Evolutionary conservation across 2,888 invertebrate genomes (phyloP), one percentile per base, ranked within the genome.

Genomic region (Drosophila neonasuta): DNA sequence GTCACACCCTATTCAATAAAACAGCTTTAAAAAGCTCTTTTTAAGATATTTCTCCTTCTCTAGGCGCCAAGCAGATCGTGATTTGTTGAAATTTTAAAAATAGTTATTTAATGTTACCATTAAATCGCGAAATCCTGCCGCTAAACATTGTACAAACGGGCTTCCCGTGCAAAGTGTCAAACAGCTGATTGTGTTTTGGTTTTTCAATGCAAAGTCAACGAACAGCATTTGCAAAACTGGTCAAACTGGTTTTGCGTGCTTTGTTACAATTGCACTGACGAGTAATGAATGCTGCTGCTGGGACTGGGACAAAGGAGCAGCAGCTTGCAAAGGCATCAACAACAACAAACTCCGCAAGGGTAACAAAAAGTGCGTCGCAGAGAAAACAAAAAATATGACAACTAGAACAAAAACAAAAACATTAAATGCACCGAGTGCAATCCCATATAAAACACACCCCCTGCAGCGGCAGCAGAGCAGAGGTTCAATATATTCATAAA

Each of bases 111-210:
- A 7, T 42, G 7, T 44, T 42, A 1, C 20, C 4, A 15, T 8
- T n/a, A 39, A 13, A n/a, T 24, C 24, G 24, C 36, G 6, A 39
- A 13, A 5, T 39, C n/a, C 36, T n/a, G n/a, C 36, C 15, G 8
- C 7, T 1, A 7, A 15, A 13, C 3, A 3, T 2, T 41, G 13
- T 15, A 15, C 13, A 41, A 41, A 41, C 39, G 2, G 6, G 30
- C 11, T 32, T 32, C 4, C 11, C 32, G 11, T 44, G 0, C n/a
- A 17, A n/a, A 7, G 24, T 10, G 29, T 8, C 9, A 1, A 74
- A 74, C 74, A 74, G 70, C 74, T 70, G 70, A 62, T 66, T n/a
- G 1, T 46, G 50, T 62, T 63, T 70, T 56, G 62, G 48, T 70
- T 74, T 66, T 57, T 34, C 13, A 30, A n/a, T 36, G 7, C 20